Conservation (phyloP, 2,113 vertebrate genomes). For the Pyxicephalus adspersus region DNA sequence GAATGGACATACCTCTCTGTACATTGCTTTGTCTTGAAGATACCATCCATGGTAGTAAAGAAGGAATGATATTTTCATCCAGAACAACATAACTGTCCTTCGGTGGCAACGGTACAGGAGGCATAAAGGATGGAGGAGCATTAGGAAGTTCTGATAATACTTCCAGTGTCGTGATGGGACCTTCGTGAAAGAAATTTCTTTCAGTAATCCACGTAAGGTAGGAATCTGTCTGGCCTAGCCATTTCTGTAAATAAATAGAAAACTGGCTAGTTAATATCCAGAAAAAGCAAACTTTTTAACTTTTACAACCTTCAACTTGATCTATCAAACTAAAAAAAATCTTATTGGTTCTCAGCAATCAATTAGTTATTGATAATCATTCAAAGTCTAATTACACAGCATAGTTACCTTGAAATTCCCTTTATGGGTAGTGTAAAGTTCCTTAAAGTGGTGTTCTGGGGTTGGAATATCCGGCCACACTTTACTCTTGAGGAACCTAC, state of each 20-base stretch:
- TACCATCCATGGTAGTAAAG: neutral
- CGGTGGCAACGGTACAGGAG: neutral
- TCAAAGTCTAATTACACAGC: no score
- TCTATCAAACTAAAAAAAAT: neutral
- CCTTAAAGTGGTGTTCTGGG: conserved; percentile 77
- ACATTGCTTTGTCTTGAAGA: neutral
- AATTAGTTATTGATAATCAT: no score
- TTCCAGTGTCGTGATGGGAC: conserved; percentile 30
- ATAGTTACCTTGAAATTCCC: conserved; percentile 79
- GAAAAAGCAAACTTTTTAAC: neutral
- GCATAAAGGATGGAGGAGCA: neutral
- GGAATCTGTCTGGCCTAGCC: conserved; percentile 34
- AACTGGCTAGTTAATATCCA: no score
- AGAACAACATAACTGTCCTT: conserved; percentile 49
- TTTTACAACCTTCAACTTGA: neutral
- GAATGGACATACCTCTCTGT: neutral
- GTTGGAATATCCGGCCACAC: conserved; percentile 79
- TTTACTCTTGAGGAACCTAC: conserved; percentile 66
- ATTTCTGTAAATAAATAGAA: conserved; percentile 22
- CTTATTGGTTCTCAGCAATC: neutral
- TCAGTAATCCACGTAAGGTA: conserved; percentile 50
- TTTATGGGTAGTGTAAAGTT: conserved; percentile 75
- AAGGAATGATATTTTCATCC: conserved; percentile 25
- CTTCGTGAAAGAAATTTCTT: conserved; percentile 42
- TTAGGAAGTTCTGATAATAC: conserved; percentile 47